phyloP scores from a whole-genome alignment of 2,113 vertebrate species.

The Mungos mungo region DNA sequence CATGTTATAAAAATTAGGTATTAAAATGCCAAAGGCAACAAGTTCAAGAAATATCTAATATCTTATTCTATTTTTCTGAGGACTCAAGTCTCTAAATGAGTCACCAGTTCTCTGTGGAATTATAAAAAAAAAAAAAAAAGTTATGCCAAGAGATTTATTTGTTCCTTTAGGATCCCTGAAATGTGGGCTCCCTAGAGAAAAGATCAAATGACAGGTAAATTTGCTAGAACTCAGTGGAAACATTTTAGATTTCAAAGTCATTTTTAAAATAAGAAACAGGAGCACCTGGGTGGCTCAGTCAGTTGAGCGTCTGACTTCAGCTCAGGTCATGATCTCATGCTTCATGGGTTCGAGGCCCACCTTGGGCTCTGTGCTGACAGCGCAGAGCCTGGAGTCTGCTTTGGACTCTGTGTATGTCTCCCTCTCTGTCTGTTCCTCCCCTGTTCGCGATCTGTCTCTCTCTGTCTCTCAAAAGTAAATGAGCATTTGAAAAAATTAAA shows the following conservation, averaged over 20 bases:
- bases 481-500: no score
- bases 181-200: conserved; percentile 11
- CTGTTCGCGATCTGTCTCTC: no score
- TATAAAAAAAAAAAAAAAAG: conserved; percentile 68
- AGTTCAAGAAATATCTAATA: conserved; percentile 74
- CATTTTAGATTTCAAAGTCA: background rate
- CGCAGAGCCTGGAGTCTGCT: no score
- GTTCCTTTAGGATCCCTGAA: conserved; percentile 69
- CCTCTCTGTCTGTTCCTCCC: no score
- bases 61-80: conserved; percentile 60
- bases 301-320: no score
- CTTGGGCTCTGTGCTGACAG: no score
- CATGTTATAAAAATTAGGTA: conserved; percentile 66
- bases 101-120: conserved; percentile 71
- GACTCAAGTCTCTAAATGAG: conserved; percentile 76
- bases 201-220: conserved; percentile 9
- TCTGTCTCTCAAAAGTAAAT: no score
- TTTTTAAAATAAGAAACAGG: conserved; percentile 40
- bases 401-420: no score
- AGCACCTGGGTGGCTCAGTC: no score
- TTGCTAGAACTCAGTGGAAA: conserved; percentile 22
- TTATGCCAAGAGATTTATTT: conserved; percentile 59
- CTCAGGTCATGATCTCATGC: no score
- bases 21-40: conserved; percentile 68
- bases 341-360: no score